phyloP scores from a whole-genome alignment of 2,888 invertebrate genomes.

The Eueremaeus valkanovi region DNA sequence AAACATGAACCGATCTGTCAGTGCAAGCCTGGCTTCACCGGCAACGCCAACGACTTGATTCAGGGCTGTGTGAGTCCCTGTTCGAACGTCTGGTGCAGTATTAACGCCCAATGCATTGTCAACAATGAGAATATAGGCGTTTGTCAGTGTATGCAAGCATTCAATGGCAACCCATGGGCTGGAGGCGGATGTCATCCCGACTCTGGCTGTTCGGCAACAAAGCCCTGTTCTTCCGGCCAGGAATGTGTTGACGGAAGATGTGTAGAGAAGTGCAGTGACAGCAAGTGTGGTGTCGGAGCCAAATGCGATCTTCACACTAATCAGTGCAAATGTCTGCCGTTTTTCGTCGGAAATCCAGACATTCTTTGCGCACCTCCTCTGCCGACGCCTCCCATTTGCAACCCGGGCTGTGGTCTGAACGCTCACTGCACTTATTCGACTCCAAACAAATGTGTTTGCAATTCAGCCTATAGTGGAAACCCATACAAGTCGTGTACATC shows the following conservation, averaged over 20 bases:
- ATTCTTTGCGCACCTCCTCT: conserved; percentile 82
- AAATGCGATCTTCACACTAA: conserved; percentile 74
- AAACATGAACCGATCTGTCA: conserved; percentile 72
- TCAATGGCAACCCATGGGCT: conserved; percentile 72
- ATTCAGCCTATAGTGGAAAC: conserved; percentile 77
- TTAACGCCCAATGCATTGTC: conserved; percentile 56
- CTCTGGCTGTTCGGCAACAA: conserved; percentile 41
- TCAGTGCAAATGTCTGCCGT: conserved; percentile 78
- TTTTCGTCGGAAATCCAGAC: conserved; percentile 83
- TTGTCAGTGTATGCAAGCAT: conserved; percentile 57
- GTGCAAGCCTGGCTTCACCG: conserved; percentile 79
- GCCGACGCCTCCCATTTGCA: conserved; percentile 69
- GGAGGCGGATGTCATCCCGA: conserved; percentile 71
- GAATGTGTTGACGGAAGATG: conserved; percentile 44
- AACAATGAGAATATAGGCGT: conserved; percentile 55
- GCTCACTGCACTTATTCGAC: conserved; percentile 79
- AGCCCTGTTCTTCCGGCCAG: conserved; percentile 45
- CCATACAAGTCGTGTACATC: conserved; percentile 72
- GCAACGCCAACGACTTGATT: conserved; percentile 70
- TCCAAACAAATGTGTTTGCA: conserved; percentile 75
- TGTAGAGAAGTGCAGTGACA: conserved; percentile 71
- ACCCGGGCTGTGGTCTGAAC: conserved; percentile 73
- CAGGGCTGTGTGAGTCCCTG: conserved; percentile 62
- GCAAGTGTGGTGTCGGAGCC: conserved; percentile 83
- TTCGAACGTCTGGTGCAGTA: conserved; percentile 51